Conservation (phyloP, 2,113 vertebrate genomes). For the Vulpes lagopus region DNA sequence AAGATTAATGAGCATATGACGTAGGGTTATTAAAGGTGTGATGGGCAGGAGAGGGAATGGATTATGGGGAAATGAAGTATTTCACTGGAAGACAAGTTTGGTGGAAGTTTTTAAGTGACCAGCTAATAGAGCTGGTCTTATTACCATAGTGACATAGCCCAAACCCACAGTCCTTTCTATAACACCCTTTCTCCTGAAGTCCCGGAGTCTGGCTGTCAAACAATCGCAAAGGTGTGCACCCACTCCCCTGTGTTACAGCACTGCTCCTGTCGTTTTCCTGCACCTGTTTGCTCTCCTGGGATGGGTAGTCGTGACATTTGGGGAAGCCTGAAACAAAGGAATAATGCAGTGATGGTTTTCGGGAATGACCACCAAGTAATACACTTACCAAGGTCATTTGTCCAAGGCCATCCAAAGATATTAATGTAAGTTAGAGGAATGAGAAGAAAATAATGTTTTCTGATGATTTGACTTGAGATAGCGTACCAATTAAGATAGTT, state of each 20-base stretch:
- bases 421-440: slow-evolving; percentile 34
- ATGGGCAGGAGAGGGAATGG: slow-evolving; percentile 62
- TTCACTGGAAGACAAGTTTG: slow-evolving; percentile 83
- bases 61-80: slow-evolving; percentile 83
- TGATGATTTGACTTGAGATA: slow-evolving; percentile 26
- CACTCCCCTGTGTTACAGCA: not conserved
- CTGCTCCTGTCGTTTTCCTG: not conserved
- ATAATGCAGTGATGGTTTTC: slow-evolving; percentile 22
- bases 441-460: slow-evolving; percentile 43
- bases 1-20: slow-evolving; percentile 80
- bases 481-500: slow-evolving; percentile 30
- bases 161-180: slow-evolving; percentile 74
- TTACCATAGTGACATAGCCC: slow-evolving; percentile 79
- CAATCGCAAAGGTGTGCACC: not conserved
- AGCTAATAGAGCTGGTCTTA: slow-evolving; percentile 76
- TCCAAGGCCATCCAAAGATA: slow-evolving; percentile 14
- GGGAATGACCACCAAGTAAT: slow-evolving; percentile 9
- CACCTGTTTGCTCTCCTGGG: not conserved
- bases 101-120: slow-evolving; percentile 84
- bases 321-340: slow-evolving; percentile 52
- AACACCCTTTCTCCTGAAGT: slow-evolving; percentile 45
- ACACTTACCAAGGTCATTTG: slow-evolving; percentile 34
- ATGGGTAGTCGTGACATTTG: not conserved
- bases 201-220: not conserved
- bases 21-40: slow-evolving; percentile 79